A percentile compares a stretch with the other conserved stretches of the same genome.
Conservation (phyloP, 2,888 invertebrate genomes). For the Xestia rhomboidea region DNA sequence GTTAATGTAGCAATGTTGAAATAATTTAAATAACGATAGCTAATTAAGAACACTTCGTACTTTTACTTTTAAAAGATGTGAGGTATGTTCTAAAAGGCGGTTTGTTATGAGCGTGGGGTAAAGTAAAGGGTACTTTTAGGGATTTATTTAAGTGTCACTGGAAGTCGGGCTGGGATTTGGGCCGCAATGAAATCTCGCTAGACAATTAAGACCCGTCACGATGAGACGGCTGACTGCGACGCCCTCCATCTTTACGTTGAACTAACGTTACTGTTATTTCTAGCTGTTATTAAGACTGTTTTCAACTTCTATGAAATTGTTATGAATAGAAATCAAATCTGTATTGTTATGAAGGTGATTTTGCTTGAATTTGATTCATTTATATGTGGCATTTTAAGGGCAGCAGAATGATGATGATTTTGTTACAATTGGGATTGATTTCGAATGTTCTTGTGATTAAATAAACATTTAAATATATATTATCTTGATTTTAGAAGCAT, state of each 20-base stretch:
- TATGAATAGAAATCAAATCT: conserved; percentile 43
- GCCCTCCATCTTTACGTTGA: conserved; percentile 69
- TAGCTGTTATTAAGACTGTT: conserved; percentile 55
- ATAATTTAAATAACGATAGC: conserved; percentile 30
- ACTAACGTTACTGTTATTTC: conserved; percentile 69
- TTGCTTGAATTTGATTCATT: background rate
- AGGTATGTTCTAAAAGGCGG: conserved; percentile 18
- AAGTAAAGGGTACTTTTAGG: conserved; percentile 60
- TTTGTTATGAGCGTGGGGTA: conserved; percentile 35
- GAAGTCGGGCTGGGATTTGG: conserved; percentile 76
- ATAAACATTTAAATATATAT: background rate
- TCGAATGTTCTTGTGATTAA: background rate
- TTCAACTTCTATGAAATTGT: conserved; percentile 28
- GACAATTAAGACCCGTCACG: conserved; percentile 80
- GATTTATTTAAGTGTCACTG: conserved; percentile 72
- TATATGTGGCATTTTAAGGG: background rate
- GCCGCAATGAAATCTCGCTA: conserved; percentile 80
- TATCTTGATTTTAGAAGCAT: background rate
- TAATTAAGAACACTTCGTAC: conserved; percentile 43
- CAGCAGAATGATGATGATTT: background rate
- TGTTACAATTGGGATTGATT: background rate
- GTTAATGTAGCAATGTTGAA: conserved; percentile 41
- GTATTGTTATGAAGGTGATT: conserved; percentile 14
- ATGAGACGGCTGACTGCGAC: conserved; percentile 70
- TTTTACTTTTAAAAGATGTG: conserved; percentile 42